These are phyloP conservation scores for Ciconia boyciana DNA, from an alignment of 2,113 vertebrate genomes.

Conservation along the genomic window DNA sequence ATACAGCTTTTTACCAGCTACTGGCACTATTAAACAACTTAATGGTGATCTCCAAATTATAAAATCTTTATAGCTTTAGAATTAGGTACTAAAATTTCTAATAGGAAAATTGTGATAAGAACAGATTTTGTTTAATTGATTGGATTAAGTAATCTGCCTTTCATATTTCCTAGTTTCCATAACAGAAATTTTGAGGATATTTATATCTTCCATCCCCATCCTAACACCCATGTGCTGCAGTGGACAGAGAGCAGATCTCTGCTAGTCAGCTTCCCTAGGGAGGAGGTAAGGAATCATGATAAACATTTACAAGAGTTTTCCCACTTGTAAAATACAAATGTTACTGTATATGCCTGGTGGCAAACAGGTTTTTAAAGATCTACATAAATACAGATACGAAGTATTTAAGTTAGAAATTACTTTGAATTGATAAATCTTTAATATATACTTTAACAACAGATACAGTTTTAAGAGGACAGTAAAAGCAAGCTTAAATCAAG, in stretches of 20 bases:
- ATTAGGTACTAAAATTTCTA: background rate
- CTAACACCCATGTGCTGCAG: background rate
- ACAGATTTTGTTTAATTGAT: background rate
- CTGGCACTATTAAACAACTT: background rate
- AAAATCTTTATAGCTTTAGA: background rate
- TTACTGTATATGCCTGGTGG: background rate
- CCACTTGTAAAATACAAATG: background rate
- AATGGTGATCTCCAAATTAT: background rate
- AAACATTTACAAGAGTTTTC: background rate
- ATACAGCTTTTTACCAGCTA: background rate
- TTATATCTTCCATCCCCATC: background rate
- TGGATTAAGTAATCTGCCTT: background rate
- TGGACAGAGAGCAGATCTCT: background rate
- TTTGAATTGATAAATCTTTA: background rate
- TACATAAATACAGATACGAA: background rate
- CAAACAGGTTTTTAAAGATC: background rate
- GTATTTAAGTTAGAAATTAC: background rate
- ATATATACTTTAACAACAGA: background rate
- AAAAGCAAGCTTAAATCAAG: background rate
- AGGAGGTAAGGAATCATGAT: background rate
- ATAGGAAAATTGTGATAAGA: background rate
- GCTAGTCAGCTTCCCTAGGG: background rate
- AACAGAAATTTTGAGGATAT: background rate
- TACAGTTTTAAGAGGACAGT: background rate
- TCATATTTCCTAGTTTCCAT: background rate